Conservation (phyloP, 2,113 vertebrate genomes). For the Saiga tatarica region DNA sequence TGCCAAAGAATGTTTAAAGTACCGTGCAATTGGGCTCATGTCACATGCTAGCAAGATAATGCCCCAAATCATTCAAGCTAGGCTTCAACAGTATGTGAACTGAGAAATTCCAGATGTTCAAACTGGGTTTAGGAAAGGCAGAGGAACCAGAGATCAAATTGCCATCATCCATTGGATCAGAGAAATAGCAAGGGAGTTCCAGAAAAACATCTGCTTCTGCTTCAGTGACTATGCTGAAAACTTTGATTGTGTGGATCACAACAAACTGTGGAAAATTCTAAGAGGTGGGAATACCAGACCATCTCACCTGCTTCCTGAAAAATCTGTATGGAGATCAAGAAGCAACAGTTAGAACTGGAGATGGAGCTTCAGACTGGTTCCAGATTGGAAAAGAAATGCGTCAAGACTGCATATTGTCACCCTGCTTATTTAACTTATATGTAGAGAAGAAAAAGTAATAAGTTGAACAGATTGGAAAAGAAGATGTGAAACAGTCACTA, state of each 20-base stretch:
- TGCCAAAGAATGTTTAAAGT: neutral
- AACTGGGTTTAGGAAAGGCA: neutral
- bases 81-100: neutral
- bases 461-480: too few species aligned
- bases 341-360: neutral
- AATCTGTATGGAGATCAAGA: neutral
- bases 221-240: neutral
- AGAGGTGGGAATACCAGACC: neutral
- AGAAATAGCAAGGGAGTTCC: neutral
- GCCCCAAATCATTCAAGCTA: neutral
- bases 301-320: neutral
- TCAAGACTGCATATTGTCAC: neutral
- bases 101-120: neutral
- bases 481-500: too few species aligned
- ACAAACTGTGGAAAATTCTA: neutral
- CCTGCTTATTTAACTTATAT: neutral
- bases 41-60: neutral
- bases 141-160: neutral
- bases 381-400: neutral
- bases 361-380: neutral
- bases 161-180: neutral
- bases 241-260: neutral
- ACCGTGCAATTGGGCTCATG: neutral
- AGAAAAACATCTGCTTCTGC: neutral
- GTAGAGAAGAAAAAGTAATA: too few species aligned